Conservation (phyloP, 2,797 vertebrate species). For the Threskiornis aethiopicus region DNA sequence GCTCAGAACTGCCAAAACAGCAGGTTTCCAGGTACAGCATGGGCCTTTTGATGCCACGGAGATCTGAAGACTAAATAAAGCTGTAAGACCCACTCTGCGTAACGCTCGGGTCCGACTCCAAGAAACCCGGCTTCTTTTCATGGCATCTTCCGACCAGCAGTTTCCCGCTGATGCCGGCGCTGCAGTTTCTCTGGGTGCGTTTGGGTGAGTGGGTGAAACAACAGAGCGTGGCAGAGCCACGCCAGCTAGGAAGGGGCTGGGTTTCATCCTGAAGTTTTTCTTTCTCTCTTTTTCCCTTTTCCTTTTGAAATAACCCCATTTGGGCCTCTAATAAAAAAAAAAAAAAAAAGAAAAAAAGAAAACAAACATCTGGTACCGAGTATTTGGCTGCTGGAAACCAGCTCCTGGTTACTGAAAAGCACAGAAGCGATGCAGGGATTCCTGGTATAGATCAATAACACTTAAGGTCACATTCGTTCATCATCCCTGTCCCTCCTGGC, state of each 20-base stretch:
- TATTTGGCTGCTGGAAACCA: conserved; percentile 23
- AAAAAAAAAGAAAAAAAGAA: conserved; percentile 4
- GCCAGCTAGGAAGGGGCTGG: neutral
- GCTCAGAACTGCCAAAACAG: neutral
- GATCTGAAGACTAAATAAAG: conserved; percentile 14
- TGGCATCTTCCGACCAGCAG: neutral
- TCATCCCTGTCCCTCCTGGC: neutral
- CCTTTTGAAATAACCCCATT: conserved; percentile 28
- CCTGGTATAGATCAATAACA: neutral
- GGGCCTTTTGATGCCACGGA: neutral
- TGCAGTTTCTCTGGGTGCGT: neutral
- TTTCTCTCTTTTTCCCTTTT: neutral
- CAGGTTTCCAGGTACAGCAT: neutral
- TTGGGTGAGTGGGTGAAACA: neutral
- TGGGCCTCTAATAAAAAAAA: conserved; percentile 24
- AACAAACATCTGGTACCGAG: neutral
- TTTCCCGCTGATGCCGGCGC: neutral
- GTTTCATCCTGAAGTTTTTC: neutral
- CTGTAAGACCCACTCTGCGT: neutral
- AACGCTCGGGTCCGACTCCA: accelerated
- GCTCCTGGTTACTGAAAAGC: neutral
- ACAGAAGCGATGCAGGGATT: neutral
- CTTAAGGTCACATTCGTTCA: neutral
- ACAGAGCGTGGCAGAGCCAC: neutral
- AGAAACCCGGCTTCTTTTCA: neutral